Base-by-base conservation (phyloP, 2,888 invertebrate genomes). In the Drosophila meridionalis region DNA sequence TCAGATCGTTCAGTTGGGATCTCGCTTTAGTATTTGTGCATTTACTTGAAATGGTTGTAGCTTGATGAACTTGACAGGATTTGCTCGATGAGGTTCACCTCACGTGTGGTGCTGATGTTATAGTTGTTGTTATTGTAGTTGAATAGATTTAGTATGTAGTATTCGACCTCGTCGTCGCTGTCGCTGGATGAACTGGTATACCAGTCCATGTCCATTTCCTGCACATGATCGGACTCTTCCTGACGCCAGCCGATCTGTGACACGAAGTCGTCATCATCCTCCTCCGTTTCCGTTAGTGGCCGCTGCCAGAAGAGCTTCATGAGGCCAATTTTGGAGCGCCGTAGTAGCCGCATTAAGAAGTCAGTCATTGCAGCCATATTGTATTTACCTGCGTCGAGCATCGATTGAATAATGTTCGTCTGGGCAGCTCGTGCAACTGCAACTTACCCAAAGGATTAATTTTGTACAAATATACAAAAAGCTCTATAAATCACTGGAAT, bases 321-420 rank as follows among this genome's bases (percentile, higher is more conserved):
- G 36, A 56, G 11, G 38, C 28, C 11, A 2, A 4, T 38, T 34
- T 28, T 69, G 14, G 42, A 43, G 4, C 48, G 38, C 14, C 45
- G 45, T 6, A 61, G 0, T 4, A 71, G 7, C 9, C 55, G 38
- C 26, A 12, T 0, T 20, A 45, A 1, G 3, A 20, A 48, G 9
- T 62, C 45, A 9, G n/a, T 12, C 28, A 69, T 1, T 9, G 58
- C 14, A 2, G 40, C 28, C 47, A 70, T 69, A 2, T 0, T 26
- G 9, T 42, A 4, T 12, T 30, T 2, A 14, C 30, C 48, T 48
- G 30, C 4, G 9, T 47, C 7, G 0, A 3, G 0, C 12, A 28
- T 0, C 8, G n/a, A 32, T 30, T 50, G 1, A 7, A 28, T 7
- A 47, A 12, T 2, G n/a, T 11, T 14, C 3, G 14, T 7, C 47